phyloP scores from a whole-genome alignment of 92 coral and sea anemone genomes.

The Zoanthus sociatus region DNA sequence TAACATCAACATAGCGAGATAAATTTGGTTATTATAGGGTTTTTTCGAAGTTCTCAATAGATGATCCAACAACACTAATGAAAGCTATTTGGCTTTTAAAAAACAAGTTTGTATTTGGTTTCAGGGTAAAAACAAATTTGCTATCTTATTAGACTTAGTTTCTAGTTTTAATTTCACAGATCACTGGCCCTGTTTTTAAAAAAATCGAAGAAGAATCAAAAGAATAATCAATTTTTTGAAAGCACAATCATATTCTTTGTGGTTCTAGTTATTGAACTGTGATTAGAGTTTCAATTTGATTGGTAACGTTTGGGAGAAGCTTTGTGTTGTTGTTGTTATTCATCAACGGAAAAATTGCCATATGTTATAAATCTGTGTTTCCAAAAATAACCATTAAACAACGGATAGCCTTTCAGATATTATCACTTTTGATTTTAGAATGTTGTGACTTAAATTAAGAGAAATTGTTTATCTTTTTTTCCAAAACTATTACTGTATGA shows the following conservation, averaged over 20 bases:
- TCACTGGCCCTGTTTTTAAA: neutral
- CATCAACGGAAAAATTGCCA: neutral
- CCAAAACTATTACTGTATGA: too few relatives aligned
- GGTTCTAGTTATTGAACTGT: neutral
- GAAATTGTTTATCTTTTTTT: too few relatives aligned
- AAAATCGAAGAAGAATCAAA: neutral
- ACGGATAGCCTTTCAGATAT: neutral
- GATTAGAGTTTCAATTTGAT: neutral
- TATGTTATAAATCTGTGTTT: neutral
- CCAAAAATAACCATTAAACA: slow-evolving; percentile 1
- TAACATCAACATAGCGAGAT: neutral
- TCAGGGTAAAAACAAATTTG: neutral
- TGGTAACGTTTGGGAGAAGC: neutral
- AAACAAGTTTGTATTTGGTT: neutral
- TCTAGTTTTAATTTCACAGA: neutral
- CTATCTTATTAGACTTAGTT: neutral
- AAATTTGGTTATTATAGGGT: neutral
- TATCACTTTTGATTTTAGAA: too few relatives aligned
- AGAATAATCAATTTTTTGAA: neutral
- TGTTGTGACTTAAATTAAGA: too few relatives aligned
- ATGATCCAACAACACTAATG: neutral
- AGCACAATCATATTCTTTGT: neutral
- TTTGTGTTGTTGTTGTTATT: neutral
- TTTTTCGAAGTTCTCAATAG: neutral
- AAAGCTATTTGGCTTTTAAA: neutral